phyloP scores from a whole-genome alignment of 1,140 invertebrate species.

The Aphidius ervi region DNA sequence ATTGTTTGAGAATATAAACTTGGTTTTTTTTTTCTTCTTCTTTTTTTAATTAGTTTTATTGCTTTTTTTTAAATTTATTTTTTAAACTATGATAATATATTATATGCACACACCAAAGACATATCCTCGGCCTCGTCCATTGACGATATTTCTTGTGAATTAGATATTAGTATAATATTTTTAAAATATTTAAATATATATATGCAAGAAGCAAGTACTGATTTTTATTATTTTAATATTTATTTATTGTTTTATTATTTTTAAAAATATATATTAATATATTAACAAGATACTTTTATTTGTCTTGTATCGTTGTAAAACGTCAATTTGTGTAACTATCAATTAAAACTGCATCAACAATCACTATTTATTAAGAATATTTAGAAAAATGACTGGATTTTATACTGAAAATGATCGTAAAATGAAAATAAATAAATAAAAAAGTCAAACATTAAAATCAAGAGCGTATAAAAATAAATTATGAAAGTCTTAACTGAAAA shows the following conservation, averaged over 20 bases:
- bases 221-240: conserved; percentile 1
- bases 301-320: conserved; percentile 22
- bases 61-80: too few species aligned
- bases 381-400: conserved; percentile 32
- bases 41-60: background rate
- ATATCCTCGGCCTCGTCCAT: conserved; percentile 25
- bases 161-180: too few species aligned
- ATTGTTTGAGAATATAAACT: background rate
- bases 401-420: conserved; percentile 31
- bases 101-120: background rate
- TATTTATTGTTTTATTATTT: conserved; percentile 8
- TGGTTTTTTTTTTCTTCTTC: conserved; percentile 5
- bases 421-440: background rate
- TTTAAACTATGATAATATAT: too few species aligned
- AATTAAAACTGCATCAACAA: conserved; percentile 36
- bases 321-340: conserved; percentile 24
- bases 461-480: background rate
- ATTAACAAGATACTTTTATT: conserved; percentile 17
- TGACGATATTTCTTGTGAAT: conserved; percentile 25
- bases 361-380: conserved; percentile 41
- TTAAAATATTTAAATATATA: conserved; percentile 4
- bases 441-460: background rate
- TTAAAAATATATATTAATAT: too few species aligned
- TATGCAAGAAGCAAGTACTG: background rate
- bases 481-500: background rate